These are phyloP conservation scores for Heliocidaris tuberculata DNA, from an alignment of 35 echinoderm and acorn worm species.

Conservation along the genomic window DNA sequence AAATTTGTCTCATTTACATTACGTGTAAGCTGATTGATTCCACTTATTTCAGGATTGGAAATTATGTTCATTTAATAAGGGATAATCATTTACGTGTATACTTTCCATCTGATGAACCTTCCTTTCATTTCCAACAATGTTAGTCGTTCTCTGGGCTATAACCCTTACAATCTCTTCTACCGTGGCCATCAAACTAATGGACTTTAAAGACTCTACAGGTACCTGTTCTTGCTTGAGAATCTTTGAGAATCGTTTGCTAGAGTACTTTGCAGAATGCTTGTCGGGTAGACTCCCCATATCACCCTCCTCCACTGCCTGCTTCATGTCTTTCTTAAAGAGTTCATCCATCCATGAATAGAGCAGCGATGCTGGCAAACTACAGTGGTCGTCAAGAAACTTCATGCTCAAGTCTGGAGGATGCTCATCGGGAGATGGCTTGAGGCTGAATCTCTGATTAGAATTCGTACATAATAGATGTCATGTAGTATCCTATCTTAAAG, in stretches of 20 bases:
- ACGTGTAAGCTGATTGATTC: too few species aligned
- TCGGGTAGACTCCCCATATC: conserved; percentile 77
- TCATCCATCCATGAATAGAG: conserved; percentile 86
- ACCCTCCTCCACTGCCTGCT: conserved; percentile 61
- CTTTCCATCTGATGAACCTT: too few species aligned
- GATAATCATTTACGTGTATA: too few species aligned
- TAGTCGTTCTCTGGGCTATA: too few species aligned
- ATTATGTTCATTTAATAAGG: too few species aligned
- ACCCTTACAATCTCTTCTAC: too few species aligned
- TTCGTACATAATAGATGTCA: too few species aligned
- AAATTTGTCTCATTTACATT: too few species aligned
- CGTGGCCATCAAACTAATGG: too few species aligned
- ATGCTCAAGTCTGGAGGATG: conserved; percentile 72
- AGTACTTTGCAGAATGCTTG: conserved; percentile 58
- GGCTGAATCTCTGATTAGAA: neutral
- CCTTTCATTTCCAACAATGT: too few species aligned
- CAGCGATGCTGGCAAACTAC: conserved; percentile 66
- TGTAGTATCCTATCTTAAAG: too few species aligned
- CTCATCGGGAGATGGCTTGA: neutral
- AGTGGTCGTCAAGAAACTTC: conserved; percentile 73
- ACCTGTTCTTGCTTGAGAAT: conserved; percentile 74
- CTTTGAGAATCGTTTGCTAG: conserved; percentile 62
- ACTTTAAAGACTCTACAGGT: neutral
- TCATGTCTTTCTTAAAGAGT: conserved; percentile 81
- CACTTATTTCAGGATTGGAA: too few species aligned